Conservation (phyloP, 2,113 vertebrate genomes). For the Pseudorectes ferrugineus region DNA sequence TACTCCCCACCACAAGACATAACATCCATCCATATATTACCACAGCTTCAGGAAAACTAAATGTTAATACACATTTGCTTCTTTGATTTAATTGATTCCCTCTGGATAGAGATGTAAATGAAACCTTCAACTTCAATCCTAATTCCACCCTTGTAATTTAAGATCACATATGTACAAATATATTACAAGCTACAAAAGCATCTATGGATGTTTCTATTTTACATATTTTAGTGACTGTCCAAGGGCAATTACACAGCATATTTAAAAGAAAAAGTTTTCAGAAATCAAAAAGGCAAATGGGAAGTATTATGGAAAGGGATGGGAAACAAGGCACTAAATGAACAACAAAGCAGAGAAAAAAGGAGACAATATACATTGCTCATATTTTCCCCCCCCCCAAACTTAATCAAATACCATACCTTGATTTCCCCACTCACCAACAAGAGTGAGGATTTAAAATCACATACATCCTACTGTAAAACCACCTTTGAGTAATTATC, state of each 20-base stretch:
- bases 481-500: not conserved
- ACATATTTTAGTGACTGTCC: not conserved
- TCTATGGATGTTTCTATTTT: not conserved
- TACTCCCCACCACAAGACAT: not conserved
- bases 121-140: not conserved
- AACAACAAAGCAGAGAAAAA: not conserved
- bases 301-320: not conserved
- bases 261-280: not conserved
- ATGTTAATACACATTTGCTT: not conserved
- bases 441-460: not conserved
- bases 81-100: not conserved
- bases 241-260: not conserved
- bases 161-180: not conserved
- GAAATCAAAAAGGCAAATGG: not conserved
- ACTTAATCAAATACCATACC: not conserved
- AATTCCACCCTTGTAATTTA: not conserved
- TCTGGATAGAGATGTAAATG: not conserved
- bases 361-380: fast-evolving
- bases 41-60: not conserved
- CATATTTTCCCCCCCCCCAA: not conserved
- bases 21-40: not conserved
- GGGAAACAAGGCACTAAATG: not conserved
- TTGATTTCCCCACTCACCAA: not conserved
- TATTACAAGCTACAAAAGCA: not conserved
- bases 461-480: not conserved